Percentiles rank a stretch among this genome's conserved stretches.
These are phyloP conservation scores for Lamellibrachia satsuma DNA, from an alignment of 2,888 invertebrate species.

Conservation along the genomic window DNA sequence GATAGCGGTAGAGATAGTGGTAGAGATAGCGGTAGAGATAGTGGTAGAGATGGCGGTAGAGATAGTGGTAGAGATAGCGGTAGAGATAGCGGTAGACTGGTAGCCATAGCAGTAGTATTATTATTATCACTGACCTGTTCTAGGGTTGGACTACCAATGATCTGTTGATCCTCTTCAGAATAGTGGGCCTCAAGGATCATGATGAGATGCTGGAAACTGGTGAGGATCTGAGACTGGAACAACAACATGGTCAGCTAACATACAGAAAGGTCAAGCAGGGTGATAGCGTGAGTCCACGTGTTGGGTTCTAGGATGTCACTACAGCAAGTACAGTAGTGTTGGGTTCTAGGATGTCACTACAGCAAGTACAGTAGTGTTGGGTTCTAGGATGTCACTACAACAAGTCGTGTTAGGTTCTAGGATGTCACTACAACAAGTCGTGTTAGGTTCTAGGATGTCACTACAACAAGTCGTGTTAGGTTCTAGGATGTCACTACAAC, in stretches of 20 bases:
- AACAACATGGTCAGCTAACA: not conserved
- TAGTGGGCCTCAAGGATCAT: conserved; percentile 79
- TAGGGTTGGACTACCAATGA: conserved; percentile 89
- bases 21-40: too few species aligned
- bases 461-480: too few species aligned
- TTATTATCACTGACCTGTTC: conserved; percentile 81
- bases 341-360: too few species aligned
- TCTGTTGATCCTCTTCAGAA: conserved; percentile 75
- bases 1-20: too few species aligned
- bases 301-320: not conserved
- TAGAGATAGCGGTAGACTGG: too few species aligned
- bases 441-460: too few species aligned
- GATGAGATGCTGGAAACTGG: conserved; percentile 81
- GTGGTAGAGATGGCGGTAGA: too few species aligned
- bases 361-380: too few species aligned
- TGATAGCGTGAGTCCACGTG: not conserved
- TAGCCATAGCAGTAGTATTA: too few species aligned
- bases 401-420: not conserved
- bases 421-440: too few species aligned
- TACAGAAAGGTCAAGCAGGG: not conserved
- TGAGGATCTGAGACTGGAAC: conserved; percentile 78
- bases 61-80: too few species aligned
- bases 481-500: too few species aligned
- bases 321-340: not conserved
- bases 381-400: not conserved